Base-by-base conservation (phyloP, 2,888 invertebrate genomes). In the Lagria hirta region DNA sequence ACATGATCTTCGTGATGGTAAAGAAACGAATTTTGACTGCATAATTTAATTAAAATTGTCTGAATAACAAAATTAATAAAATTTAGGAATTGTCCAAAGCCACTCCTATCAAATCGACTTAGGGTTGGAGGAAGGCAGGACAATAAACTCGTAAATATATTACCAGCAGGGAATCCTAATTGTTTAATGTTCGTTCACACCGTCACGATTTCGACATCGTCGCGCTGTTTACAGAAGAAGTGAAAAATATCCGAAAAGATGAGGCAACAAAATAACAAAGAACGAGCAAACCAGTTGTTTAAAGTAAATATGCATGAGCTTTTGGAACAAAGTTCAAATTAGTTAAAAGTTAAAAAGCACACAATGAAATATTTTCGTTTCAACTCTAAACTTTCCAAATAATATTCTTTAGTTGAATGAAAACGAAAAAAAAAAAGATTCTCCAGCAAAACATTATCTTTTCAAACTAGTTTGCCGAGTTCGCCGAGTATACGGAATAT, bases 391-490 rank as follows among this genome's bases (percentile, higher is more conserved):
- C 38, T 44, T 44, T 44, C 33, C 38, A 44, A 44, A 44, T 43
- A 43, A 43, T 44, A 44, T 44, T 33, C 38, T 37, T 33, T 40
- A 40, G 29, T 36, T 35, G 23, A 29, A 28, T 27, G 24, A 37
- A 28, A 37, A 28, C 20, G 28, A 32, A 14, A 26, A 24, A 32
- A 14, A 26, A 24, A 8, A 22, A 26, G 41, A 32, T 18, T 5
- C 14, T 17, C 30, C 24, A 12, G 26, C 32, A 33, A 41, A 41
- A 32, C 41, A 41, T 41, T 41, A 41, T 41, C 41, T 32, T 54
- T 55, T 52, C 55, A 52, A 57, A 57, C 55, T 55, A 55, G 57
- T 57, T 55, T 57, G 50, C 55, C 43, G 47, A 57, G 44, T 52
- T 52, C 36, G 45, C 24, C 43, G 45, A 52, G 51, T 49, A 52